These are phyloP conservation scores for Drosophila planitibia DNA, from an alignment of 2,888 invertebrate genomes.

Conservation along the genomic window DNA sequence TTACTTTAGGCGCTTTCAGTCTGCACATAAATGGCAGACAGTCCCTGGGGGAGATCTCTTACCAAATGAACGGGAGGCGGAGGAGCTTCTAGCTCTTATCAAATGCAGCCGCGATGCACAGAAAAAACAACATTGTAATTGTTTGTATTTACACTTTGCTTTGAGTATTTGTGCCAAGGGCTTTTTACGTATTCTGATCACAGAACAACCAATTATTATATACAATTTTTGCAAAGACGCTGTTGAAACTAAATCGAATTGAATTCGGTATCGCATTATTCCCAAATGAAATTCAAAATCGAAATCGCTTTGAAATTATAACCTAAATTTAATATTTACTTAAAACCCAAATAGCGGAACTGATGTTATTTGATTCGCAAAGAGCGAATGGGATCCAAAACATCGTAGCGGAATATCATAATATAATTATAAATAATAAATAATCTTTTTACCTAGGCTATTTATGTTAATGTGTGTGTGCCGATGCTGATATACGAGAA, in stretches of 20 bases:
- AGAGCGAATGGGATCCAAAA: rapidly evolving
- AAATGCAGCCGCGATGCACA: constrained; percentile 16
- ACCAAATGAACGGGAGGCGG: constrained; percentile 1
- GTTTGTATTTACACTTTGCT: not conserved
- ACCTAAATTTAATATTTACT: too few species aligned
- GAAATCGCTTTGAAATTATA: not conserved
- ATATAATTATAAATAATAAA: too few species aligned
- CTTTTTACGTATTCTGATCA: not conserved
- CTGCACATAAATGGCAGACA: constrained; percentile 58
- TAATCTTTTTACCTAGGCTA: not conserved
- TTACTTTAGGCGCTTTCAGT: constrained; percentile 76
- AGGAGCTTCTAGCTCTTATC: constrained; percentile 11
- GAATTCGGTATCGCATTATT: not conserved
- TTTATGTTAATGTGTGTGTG: not conserved
- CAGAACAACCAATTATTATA: not conserved
- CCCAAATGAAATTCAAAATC: not conserved
- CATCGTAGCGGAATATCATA: not conserved
- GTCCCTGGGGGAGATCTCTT: constrained; percentile 38
- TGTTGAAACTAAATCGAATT: not conserved
- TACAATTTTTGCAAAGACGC: not conserved
- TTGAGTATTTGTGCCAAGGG: not conserved
- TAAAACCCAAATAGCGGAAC: not conserved
- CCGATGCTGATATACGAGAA: not conserved
- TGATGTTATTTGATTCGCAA: not conserved
- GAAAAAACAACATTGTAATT: not conserved